Base-by-base conservation (phyloP, 1,140 invertebrate species). In the Cydia splendana region DNA sequence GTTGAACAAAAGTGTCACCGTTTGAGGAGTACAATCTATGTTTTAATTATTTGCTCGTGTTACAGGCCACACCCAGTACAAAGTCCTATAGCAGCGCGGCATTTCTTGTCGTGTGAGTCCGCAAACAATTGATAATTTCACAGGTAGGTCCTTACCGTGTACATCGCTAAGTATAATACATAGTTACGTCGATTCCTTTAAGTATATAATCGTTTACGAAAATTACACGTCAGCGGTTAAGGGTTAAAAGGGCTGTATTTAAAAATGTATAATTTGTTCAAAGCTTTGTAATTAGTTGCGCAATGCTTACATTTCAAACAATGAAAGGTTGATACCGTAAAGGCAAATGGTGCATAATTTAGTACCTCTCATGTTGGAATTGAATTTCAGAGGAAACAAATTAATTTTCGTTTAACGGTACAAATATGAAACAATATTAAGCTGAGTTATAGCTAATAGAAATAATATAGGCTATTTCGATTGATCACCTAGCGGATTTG, bases 351-450 rank as follows among this genome's bases (percentile, higher is more conserved):
- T 62, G 20, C 57, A 62, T 62, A 62, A 62, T 62, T 62, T 53
- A 62, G n/a, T 24, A 62, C 20, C 57, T 24, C 20, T 24, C 57
- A 62, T n/a, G 57, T 12, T 7, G 18, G 9, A 62, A 62, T 62
- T 62, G 57, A 24, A 62, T 62, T 62, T 62, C 20, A 62, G 20
- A 62, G 57, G 18, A 62, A 7, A n/a, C 20, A 62, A 62, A 62
- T 62, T 62, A 20, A 24, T 62, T 62, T 62, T 62, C 57, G 53
- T 57, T 57, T 57, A 57, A 57, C 53, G 57, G 20, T 62, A 9
- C 20, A 62, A 24, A 62, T n/a, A 62, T 62, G 7, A 12, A 62
- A 62, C 57, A 24, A 62, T 62, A n/a, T n/a, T n/a, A 18, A 24
- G 20, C 57, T 24, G 6, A 20, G 24, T 24, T n/a, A n/a, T n/a